Evolutionary conservation across 2,888 invertebrate genomes (phyloP).

Genomic region (Netelia melanura): DNA sequence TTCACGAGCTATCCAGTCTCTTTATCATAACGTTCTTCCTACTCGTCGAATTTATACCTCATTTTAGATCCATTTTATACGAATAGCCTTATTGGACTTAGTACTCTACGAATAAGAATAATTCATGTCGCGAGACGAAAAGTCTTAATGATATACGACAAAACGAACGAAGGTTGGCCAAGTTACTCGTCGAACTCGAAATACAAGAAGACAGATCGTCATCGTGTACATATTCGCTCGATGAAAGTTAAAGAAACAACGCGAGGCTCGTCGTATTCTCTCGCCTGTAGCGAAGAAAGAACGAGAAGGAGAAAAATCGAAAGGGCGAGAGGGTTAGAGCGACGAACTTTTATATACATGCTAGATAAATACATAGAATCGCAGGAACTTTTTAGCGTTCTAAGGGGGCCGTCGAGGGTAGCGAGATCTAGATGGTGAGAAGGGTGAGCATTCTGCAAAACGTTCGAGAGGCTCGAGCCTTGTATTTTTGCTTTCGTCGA

Average conservation of each 20-base stretch:
- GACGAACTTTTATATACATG: neutral
- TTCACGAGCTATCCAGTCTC: conserved; percentile 19
- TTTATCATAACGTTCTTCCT: conserved; percentile 20
- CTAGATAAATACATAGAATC: neutral
- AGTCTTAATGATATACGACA: conserved; percentile 35
- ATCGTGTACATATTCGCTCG: conserved; percentile 7
- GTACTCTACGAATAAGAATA: conserved; percentile 52
- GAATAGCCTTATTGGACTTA: neutral
- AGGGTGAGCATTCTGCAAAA: conserved; percentile 49
- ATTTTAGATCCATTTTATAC: conserved; percentile 48
- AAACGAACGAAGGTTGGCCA: conserved; percentile 10
- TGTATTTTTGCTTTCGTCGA: conserved; percentile 34
- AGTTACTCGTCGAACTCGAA: conserved; percentile 21
- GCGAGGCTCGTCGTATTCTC: neutral
- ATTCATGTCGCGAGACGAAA: conserved; percentile 43
- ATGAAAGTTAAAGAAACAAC: conserved; percentile 4
- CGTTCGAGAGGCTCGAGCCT: conserved; percentile 52
- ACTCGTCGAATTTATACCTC: conserved; percentile 53
- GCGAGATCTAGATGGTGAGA: neutral
- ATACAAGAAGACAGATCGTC: conserved; percentile 30
- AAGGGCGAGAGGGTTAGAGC: neutral
- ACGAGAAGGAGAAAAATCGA: neutral
- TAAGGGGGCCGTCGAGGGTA: conserved; percentile 11
- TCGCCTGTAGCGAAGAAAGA: neutral
- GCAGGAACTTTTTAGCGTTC: conserved; percentile 27